phyloP scores from a whole-genome alignment of 2,113 vertebrate species.

The Hippocampus mohnikei region DNA sequence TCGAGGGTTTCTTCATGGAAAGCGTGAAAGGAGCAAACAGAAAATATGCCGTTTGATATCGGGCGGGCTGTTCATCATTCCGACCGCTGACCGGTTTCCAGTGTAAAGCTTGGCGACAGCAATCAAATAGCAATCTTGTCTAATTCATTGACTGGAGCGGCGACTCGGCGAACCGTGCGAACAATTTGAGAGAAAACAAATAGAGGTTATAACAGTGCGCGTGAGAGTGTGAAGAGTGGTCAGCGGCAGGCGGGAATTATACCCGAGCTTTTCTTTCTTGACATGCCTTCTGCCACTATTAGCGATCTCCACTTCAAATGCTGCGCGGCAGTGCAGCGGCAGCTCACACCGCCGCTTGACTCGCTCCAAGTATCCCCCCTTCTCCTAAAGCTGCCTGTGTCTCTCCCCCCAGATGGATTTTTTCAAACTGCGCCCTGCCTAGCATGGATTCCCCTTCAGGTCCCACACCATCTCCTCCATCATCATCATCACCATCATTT shows the following conservation, averaged over 20 bases:
- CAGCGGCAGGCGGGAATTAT: constrained; percentile 56
- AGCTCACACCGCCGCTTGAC: constrained; percentile 54
- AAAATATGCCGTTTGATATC: no score
- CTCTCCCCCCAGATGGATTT: constrained; percentile 86
- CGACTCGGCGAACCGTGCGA: constrained; percentile 45
- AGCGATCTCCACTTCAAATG: constrained; percentile 89
- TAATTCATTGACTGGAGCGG: constrained; percentile 62
- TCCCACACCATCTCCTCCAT: constrained; percentile 31
- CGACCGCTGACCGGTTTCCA: constrained; percentile 22
- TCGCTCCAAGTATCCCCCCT: constrained; percentile 35
- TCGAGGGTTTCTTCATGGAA: no score
- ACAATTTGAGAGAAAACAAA: constrained; percentile 44
- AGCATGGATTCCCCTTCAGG: constrained; percentile 86
- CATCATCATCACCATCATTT: constrained; percentile 23
- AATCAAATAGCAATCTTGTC: constrained; percentile 56
- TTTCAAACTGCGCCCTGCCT: constrained; percentile 80
- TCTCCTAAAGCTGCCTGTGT: constrained; percentile 39
- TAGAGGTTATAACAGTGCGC: constrained; percentile 33
- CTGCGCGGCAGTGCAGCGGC: constrained; percentile 88
- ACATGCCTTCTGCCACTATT: constrained; percentile 57
- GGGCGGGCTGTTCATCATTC: constrained; percentile 22
- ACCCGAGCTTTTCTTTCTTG: constrained; percentile 20
- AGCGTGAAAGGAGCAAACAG: no score
- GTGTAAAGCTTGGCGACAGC: constrained; percentile 38
- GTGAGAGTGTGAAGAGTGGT: constrained; percentile 72